These are phyloP conservation scores for Folsomia candida DNA, from an alignment of 2,888 invertebrate genomes.

Conservation along the genomic window DNA sequence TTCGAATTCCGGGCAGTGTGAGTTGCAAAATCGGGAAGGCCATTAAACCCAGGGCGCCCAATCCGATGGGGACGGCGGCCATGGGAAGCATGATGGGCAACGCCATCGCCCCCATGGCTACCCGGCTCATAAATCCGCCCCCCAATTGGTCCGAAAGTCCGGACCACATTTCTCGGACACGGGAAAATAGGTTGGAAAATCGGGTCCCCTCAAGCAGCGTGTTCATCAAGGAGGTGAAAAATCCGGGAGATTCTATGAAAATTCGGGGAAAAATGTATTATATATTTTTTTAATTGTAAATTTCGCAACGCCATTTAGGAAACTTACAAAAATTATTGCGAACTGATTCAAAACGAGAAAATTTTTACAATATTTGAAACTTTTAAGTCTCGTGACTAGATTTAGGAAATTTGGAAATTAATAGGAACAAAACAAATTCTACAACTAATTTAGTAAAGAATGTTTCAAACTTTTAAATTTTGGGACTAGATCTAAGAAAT, in stretches of 20 bases:
- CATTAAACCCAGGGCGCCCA: slow-evolving; percentile 25
- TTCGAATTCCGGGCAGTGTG: slow-evolving; percentile 25
- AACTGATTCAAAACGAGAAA: too few relatives aligned
- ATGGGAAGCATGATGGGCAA: slow-evolving; percentile 32
- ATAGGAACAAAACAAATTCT: too few relatives aligned
- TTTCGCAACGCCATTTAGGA: too few relatives aligned
- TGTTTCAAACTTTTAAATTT: too few relatives aligned
- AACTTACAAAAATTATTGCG: too few relatives aligned
- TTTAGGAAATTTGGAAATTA: too few relatives aligned
- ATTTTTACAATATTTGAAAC: too few relatives aligned
- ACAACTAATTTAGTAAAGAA: too few relatives aligned
- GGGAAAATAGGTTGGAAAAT: slow-evolving; percentile 13
- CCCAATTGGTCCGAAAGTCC: slow-evolving; percentile 21
- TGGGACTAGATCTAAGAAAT: too few relatives aligned
- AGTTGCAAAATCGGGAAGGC: slow-evolving; percentile 35
- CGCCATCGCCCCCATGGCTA: slow-evolving; percentile 15
- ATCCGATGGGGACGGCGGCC: slow-evolving; percentile 20
- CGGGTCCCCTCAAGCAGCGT: slow-evolving; percentile 1
- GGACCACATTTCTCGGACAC: slow-evolving; percentile 12
- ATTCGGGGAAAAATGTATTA: too few relatives aligned
- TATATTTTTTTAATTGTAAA: too few relatives aligned
- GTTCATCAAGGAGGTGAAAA: neutral
- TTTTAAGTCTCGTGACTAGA: too few relatives aligned
- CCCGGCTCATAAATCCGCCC: slow-evolving; percentile 10
- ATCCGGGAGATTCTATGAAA: neutral